Conservation (phyloP, 1,140 invertebrate genomes). For the Argopecten irradians region DNA sequence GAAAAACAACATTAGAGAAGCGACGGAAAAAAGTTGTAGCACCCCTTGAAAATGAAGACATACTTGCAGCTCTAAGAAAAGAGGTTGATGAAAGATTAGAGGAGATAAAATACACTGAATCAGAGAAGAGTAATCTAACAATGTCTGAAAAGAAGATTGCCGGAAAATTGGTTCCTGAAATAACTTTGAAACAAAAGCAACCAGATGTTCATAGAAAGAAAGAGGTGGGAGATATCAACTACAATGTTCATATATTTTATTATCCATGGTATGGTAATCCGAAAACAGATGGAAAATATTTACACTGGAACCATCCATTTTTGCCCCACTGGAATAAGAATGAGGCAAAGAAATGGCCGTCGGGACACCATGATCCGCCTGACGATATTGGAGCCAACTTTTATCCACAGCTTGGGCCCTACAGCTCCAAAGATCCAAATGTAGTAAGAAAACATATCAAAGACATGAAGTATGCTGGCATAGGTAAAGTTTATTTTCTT, state of each 20-base stretch:
- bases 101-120: neutral
- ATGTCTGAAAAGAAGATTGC: neutral
- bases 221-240: constrained; percentile 50
- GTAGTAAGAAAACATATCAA: constrained; percentile 77
- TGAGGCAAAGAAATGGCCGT: constrained; percentile 67
- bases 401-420: constrained; percentile 78
- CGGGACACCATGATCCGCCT: constrained; percentile 74
- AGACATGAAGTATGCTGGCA: constrained; percentile 72
- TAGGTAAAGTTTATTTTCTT: constrained; percentile 63
- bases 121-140: neutral
- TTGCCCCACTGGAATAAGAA: constrained; percentile 76
- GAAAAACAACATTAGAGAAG: neutral
- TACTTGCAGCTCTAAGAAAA: neutral
- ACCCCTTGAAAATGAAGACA: neutral
- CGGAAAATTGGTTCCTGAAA: neutral
- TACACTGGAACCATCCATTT: constrained; percentile 78
- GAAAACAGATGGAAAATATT: constrained; percentile 74
- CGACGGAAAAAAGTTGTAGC: neutral
- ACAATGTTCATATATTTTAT: constrained; percentile 78
- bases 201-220: neutral
- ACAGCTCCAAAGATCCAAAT: constrained; percentile 76
- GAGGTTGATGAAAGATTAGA: neutral
- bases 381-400: constrained; percentile 78
- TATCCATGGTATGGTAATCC: constrained; percentile 79
- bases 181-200: neutral